Evolutionary conservation across 2,888 invertebrate species (phyloP), one percentile per base, ranked within the genome.

Genomic region (Platypus cylindrus): DNA sequence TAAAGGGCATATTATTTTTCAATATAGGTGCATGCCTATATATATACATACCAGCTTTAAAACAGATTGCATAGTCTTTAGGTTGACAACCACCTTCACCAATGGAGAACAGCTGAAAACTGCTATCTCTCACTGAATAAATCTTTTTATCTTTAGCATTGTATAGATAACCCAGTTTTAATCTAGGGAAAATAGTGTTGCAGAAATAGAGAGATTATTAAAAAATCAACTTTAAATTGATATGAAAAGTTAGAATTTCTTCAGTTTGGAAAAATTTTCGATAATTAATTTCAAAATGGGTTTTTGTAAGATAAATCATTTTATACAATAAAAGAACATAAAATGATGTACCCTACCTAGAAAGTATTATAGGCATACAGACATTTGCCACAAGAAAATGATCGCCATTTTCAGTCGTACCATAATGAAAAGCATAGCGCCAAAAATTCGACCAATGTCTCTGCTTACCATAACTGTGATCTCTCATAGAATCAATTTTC

Each of bases 371-470:
- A 1, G 81, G 81, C 54, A 75, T 71, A 15, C 73, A 78, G 17
- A 80, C 69, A 31, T 68, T 63, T 3, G 52, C 54, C 17, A 80
- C 66, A 36, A 72, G 71, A 47, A 81, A 65, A 45, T 72, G 68
- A 42, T 77, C 74, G 1, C 80, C 81, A 56, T 80, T 78, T 44
- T 75, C 73, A 7, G 78, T 60, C 41, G 70, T 70, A 32, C 77
- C 68, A 53, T 75, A 79, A 56, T 82, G 80, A 40, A 79, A 64
- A 3, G 70, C 74, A 53, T 80, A 80, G 32, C 79, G 67, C 47
- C 78, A 75, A 49, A 78, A 68, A 36, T 68, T 66, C 30, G 67
- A 68, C 80, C 79, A 80, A 46, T 80, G 74, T 30, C 78, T 36
- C 26, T 50, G 52, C 44, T 54, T 58, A 60, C 78, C 79, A 53